Percentiles rank a stretch among this genome's conserved stretches.
phyloP scores from a whole-genome alignment of 2,113 vertebrate genomes.

The Phaethon lepturus region DNA sequence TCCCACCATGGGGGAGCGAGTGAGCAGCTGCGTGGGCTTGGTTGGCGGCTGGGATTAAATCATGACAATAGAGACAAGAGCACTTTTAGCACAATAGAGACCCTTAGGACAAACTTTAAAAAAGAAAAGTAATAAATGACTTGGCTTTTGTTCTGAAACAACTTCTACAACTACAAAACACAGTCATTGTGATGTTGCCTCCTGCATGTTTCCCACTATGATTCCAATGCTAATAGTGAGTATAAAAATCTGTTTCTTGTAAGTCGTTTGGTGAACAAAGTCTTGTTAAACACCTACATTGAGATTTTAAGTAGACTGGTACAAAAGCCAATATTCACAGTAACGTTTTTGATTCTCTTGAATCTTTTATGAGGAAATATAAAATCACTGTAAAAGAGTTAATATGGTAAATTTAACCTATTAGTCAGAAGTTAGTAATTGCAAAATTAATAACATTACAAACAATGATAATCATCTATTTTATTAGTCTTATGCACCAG shows the following conservation, averaged over 20 bases:
- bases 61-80: too few relatives aligned
- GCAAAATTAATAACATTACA: neutral
- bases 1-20: too few relatives aligned
- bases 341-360: neutral
- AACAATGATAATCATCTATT: neutral
- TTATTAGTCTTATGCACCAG: neutral
- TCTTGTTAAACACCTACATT: neutral
- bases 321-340: neutral
- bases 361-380: neutral
- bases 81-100: neutral
- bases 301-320: neutral
- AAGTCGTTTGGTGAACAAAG: neutral
- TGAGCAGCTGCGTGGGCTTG: too few relatives aligned
- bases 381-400: neutral
- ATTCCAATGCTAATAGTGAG: neutral
- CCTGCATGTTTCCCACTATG: neutral
- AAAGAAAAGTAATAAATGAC: accelerated
- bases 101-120: neutral
- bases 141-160: neutral
- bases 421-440: neutral
- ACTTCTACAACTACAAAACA: neutral
- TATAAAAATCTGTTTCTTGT: neutral
- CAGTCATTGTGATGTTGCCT: neutral
- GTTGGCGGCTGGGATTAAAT: too few relatives aligned
- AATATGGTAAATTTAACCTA: neutral